Base-by-base conservation (phyloP, 2,113 vertebrate species). In the Engraulis encrasicolus region DNA sequence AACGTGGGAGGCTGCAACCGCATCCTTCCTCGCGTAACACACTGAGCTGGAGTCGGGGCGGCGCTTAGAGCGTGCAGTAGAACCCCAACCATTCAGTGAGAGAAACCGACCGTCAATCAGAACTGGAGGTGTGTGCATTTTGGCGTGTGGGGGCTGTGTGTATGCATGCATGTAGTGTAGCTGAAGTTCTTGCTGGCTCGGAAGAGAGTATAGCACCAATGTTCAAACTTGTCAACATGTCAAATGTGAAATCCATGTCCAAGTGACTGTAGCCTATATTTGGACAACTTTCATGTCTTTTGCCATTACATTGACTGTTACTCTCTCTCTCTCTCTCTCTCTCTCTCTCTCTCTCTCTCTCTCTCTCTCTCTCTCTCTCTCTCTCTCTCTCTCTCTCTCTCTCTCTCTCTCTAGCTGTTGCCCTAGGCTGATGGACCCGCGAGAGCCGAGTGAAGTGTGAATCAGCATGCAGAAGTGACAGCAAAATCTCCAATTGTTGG, bases 1-100 rank as follows among this genome's bases (percentile, higher is more conserved):
- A 50, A 85, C 81, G 61, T 81, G 74, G 81, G 83, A 86, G 83
- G 58, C 85, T 86, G 74, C 85, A 34, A 74, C 66, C 31, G 84
- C 66, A 74, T 74, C 66, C 66, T 74, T 74, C 27, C 66, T 74
- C 66, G 66, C 66, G 66, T 74, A 74, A 14, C 66, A 74, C 66
- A 74, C 66, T 34, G 66, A 61, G 80, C 80, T 85, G 78, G 82
- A 84, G 58, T 79, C 58, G 79, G 81, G 86, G 86, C 80, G 83
- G 86, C 45, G 86, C 86, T 87, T 86, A 81, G 4, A 50, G 80
- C 11, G 27, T 50, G 58, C 78, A 38, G 66, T 74, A 74, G 34
- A 74, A 74, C 12, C 58, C 31, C 71, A 82, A 50, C 48, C 54
- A 84, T 79, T 31, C 23, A 50, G 78, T 74, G 66, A 74, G 48